A percentile compares a stretch with the other conserved stretches of the same genome.
phyloP scores from a whole-genome alignment of 1,140 invertebrate genomes.

The Cylas formicarius region DNA sequence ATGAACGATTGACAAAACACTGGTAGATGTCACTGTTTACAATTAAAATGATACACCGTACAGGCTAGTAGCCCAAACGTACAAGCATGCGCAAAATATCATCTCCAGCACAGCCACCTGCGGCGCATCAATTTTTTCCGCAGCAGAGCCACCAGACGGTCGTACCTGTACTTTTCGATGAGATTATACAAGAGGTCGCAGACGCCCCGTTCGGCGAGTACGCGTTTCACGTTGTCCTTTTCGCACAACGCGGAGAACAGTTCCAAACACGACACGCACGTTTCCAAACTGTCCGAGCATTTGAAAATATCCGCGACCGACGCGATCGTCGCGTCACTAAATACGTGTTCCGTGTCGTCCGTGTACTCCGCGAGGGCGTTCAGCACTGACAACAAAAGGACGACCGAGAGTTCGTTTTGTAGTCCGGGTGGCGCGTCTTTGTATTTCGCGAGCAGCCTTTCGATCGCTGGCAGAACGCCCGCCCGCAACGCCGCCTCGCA shows the following conservation, averaged over 20 bases:
- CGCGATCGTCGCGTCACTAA: constrained; percentile 50
- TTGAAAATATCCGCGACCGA: constrained; percentile 54
- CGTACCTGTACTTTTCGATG: constrained; percentile 62
- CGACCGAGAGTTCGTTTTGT: constrained; percentile 21
- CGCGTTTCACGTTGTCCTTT: constrained; percentile 68
- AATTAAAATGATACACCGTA: too few species aligned
- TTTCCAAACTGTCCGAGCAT: constrained; percentile 55
- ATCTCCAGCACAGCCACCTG: too few species aligned
- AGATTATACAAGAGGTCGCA: constrained; percentile 68
- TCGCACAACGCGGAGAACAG: constrained; percentile 66
- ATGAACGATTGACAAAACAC: too few species aligned
- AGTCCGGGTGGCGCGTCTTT: constrained; percentile 20
- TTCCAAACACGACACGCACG: constrained; percentile 68
- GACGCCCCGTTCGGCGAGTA: constrained; percentile 65
- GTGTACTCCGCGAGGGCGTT: constrained; percentile 67
- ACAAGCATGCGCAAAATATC: too few species aligned
- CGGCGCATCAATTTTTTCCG: too few species aligned
- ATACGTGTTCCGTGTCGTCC: constrained; percentile 43
- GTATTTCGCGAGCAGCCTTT: constrained; percentile 42
- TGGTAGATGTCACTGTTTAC: too few species aligned
- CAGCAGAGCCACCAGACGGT: too few species aligned
- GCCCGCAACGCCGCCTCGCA: constrained; percentile 58
- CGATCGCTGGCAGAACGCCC: constrained; percentile 55
- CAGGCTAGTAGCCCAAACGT: too few species aligned
- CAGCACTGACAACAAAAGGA: constrained; percentile 63